These are phyloP conservation scores for Catamblyrhynchus diadema DNA, from an alignment of 2,797 vertebrate genomes.

Conservation along the genomic window DNA sequence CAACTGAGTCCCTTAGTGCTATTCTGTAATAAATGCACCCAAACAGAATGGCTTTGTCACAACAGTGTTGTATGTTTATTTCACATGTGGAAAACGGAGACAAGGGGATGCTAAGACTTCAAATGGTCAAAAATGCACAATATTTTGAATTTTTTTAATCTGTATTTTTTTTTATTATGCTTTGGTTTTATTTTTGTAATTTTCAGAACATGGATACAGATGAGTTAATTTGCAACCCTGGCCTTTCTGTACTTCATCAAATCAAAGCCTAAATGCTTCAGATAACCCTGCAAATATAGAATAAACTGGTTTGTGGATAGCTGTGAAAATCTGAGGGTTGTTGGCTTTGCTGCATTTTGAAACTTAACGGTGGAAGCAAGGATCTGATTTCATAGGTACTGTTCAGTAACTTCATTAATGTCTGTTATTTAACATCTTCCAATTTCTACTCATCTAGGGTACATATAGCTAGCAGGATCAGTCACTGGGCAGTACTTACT, in stretches of 20 bases:
- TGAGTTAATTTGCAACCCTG: neutral
- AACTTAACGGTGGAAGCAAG: neutral
- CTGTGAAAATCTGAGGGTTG: neutral
- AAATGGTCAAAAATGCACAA: neutral
- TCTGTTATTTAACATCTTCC: neutral
- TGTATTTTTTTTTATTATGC: neutral
- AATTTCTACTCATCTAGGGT: neutral
- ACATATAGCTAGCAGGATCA: accelerated
- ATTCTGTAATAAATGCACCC: neutral
- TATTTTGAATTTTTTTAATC: neutral
- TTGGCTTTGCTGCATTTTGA: neutral
- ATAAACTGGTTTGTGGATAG: neutral
- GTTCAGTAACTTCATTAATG: neutral
- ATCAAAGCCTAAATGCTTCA: neutral
- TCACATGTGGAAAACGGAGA: accelerated
- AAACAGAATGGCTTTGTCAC: neutral
- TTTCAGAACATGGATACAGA: neutral
- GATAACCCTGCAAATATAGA: neutral
- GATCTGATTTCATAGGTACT: neutral
- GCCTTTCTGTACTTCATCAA: neutral
- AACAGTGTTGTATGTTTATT: neutral
- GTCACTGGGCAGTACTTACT: neutral
- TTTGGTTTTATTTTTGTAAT: neutral
- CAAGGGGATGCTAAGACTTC: neutral
- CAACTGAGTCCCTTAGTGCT: neutral